These are phyloP conservation scores for Tursiops truncatus DNA, from an alignment of 2,113 vertebrate genomes.

Conservation along the genomic window DNA sequence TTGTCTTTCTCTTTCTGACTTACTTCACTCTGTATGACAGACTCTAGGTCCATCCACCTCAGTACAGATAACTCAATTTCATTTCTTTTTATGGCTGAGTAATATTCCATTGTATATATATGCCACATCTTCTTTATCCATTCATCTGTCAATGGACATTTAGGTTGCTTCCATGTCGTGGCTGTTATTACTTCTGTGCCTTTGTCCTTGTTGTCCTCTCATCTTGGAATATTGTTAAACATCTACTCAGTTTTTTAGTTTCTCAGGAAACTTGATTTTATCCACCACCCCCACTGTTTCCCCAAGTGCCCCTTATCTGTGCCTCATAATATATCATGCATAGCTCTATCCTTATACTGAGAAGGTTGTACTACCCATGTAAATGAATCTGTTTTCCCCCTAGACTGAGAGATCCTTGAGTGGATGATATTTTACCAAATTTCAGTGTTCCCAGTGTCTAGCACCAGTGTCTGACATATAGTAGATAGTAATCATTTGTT, in stretches of 20 bases:
- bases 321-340: background rate
- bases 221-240: conserved; percentile 24
- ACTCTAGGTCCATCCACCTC: no score
- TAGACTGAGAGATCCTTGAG: conserved; percentile 17
- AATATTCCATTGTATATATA: no score
- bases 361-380: background rate
- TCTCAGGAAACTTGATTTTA: conserved; percentile 11
- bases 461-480: background rate
- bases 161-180: no score
- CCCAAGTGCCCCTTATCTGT: background rate
- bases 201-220: conserved; percentile 19
- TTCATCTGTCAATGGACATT: no score
- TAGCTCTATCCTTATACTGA: background rate
- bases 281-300: background rate
- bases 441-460: background rate
- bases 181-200: background rate
- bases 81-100: no score
- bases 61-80: no score
- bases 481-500: background rate
- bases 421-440: conserved; percentile 12
- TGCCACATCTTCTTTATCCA: no score
- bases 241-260: conserved; percentile 22
- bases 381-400: background rate
- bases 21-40: no score
- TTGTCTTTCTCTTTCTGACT: no score